These are phyloP conservation scores for Nematopogon swammerdamellus DNA, from an alignment of 2,888 invertebrate species.

Conservation along the genomic window DNA sequence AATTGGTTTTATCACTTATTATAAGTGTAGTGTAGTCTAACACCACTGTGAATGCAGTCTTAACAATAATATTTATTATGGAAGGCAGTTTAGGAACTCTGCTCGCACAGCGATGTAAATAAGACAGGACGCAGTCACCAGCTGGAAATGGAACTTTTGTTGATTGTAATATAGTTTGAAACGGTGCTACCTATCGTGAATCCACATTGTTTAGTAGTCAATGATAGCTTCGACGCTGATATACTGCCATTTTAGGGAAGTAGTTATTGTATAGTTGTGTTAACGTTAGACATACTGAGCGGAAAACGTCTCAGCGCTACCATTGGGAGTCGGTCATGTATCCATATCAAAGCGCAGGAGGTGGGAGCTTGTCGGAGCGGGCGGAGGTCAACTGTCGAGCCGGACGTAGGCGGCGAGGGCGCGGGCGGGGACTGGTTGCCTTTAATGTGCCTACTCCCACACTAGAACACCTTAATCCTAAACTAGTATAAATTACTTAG, in stretches of 20 bases:
- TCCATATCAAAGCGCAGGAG: background rate
- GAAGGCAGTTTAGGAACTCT: too few species aligned
- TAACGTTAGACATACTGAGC: too few species aligned
- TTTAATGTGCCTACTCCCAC: background rate
- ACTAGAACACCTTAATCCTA: background rate
- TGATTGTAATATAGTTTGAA: slow-evolving; percentile 13
- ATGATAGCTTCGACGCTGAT: slow-evolving; percentile 38
- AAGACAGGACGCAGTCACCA: background rate
- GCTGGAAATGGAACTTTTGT: background rate
- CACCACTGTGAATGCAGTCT: slow-evolving; percentile 48
- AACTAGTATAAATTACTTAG: slow-evolving; percentile 21
- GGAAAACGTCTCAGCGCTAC: too few species aligned
- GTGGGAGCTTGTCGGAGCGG: too few species aligned
- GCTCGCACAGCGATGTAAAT: too few species aligned
- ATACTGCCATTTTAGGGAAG: slow-evolving; percentile 29
- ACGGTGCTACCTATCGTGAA: slow-evolving; percentile 43
- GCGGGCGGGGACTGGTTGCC: background rate
- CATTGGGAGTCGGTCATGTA: background rate
- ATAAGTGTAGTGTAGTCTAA: slow-evolving; percentile 22
- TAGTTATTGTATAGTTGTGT: background rate
- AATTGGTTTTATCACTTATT: too few species aligned
- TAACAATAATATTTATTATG: slow-evolving; percentile 8
- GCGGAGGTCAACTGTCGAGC: too few species aligned
- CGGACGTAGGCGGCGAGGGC: too few species aligned
- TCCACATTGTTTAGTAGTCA: slow-evolving; percentile 37